phyloP scores from a whole-genome alignment of 2,113 vertebrate species.

The Arvicanthis niloticus region DNA sequence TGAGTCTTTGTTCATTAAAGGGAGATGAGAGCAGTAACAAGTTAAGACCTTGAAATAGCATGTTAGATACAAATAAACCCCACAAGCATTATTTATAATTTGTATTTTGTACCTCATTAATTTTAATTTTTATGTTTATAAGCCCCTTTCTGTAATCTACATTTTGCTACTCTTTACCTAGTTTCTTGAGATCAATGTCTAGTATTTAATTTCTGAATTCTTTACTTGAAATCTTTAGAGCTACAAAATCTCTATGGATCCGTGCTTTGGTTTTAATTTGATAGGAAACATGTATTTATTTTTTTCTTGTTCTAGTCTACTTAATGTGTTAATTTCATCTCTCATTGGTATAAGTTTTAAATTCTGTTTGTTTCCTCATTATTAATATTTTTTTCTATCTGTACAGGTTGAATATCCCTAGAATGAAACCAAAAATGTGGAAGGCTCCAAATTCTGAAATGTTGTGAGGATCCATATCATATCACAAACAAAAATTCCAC shows the following conservation, averaged over 20 bases:
- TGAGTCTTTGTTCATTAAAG: neutral
- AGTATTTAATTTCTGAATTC: conserved; percentile 7
- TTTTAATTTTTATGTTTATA: conserved; percentile 18
- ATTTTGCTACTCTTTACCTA: neutral
- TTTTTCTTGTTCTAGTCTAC: neutral
- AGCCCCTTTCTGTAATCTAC: neutral
- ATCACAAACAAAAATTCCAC: neutral
- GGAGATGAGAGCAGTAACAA: neutral
- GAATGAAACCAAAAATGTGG: neutral
- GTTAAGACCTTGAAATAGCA: neutral
- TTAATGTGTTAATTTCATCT: neutral
- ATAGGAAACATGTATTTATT: neutral
- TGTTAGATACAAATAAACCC: neutral
- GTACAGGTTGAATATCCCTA: neutral
- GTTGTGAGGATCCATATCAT: neutral
- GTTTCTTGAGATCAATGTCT: neutral
- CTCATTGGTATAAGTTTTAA: neutral
- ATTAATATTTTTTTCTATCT: neutral
- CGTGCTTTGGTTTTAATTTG: neutral
- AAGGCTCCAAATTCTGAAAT: neutral
- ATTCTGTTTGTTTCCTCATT: neutral
- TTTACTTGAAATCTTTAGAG: neutral
- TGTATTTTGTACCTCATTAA: neutral
- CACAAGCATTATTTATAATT: neutral
- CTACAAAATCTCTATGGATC: neutral